Evolutionary conservation across 2,888 invertebrate genomes (phyloP).

Genomic region (Watsonalla binaria): DNA sequence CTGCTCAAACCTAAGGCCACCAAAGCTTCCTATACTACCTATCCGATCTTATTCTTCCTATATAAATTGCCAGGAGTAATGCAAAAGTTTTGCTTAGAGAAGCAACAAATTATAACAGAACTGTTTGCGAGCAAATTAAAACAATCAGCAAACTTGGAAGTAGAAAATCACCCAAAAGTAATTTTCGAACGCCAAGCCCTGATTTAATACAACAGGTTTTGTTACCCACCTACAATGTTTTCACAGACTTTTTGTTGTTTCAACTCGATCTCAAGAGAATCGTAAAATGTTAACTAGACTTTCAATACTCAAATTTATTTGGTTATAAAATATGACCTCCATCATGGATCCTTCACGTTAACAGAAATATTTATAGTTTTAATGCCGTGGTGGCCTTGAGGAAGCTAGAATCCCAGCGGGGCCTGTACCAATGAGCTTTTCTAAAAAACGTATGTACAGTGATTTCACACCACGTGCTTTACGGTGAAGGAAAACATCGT

Average conservation of each 20-base stretch:
- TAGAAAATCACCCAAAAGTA: slow-evolving; percentile 15
- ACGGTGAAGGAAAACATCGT: too few relatives aligned
- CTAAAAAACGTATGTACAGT: too few relatives aligned
- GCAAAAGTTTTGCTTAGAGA: slow-evolving; percentile 25
- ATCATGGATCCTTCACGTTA: background rate
- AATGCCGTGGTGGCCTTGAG: too few relatives aligned
- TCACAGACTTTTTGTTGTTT: slow-evolving; percentile 5
- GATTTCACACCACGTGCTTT: too few relatives aligned
- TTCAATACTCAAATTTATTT: too few relatives aligned
- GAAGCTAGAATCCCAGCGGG: too few relatives aligned
- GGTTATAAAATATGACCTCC: background rate
- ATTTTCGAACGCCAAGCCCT: slow-evolving; percentile 13
- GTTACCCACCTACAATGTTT: slow-evolving; percentile 5
- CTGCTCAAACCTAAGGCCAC: too few relatives aligned
- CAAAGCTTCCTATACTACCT: too few relatives aligned
- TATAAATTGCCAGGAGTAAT: slow-evolving; percentile 28
- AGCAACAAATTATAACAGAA: slow-evolving; percentile 40
- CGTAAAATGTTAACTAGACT: background rate
- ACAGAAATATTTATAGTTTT: too few relatives aligned
- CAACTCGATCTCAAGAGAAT: background rate
- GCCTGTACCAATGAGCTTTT: too few relatives aligned
- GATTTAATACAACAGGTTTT: slow-evolving; percentile 19
- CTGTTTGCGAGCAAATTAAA: slow-evolving; percentile 31
- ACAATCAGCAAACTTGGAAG: slow-evolving; percentile 25
- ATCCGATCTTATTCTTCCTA: too few relatives aligned